phyloP scores from a whole-genome alignment of 2,797 vertebrate genomes.

The Cyclopterus lumpus region DNA sequence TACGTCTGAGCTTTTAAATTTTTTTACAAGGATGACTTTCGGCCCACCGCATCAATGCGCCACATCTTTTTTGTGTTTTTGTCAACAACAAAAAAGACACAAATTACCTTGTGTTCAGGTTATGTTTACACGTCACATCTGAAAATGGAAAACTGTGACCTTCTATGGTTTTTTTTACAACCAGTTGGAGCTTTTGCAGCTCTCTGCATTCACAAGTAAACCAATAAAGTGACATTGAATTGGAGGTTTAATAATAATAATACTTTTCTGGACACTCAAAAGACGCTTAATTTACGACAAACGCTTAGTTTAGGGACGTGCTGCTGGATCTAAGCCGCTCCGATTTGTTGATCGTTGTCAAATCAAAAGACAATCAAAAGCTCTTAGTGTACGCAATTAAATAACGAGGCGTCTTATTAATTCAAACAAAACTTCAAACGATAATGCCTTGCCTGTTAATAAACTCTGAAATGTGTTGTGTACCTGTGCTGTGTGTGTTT shows the following conservation, averaged over 20 bases:
- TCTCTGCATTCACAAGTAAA: background rate
- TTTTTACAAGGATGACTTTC: background rate
- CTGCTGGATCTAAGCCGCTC: background rate
- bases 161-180: constrained; percentile 2
- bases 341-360: background rate
- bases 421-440: background rate
- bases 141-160: background rate
- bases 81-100: background rate
- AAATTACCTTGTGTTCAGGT: background rate
- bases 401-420: background rate
- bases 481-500: background rate
- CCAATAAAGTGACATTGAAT: background rate
- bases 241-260: too few relatives aligned
- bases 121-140: background rate
- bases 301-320: background rate
- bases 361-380: background rate
- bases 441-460: background rate
- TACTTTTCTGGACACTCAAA: too few relatives aligned
- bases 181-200: background rate
- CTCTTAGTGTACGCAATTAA: background rate
- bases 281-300: too few relatives aligned
- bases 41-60: background rate
- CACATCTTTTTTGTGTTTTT: background rate
- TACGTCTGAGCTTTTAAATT: background rate
- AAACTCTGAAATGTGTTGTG: background rate